Evolutionary conservation across 2,113 vertebrate species (phyloP).

Genomic region (Columba livia): DNA sequence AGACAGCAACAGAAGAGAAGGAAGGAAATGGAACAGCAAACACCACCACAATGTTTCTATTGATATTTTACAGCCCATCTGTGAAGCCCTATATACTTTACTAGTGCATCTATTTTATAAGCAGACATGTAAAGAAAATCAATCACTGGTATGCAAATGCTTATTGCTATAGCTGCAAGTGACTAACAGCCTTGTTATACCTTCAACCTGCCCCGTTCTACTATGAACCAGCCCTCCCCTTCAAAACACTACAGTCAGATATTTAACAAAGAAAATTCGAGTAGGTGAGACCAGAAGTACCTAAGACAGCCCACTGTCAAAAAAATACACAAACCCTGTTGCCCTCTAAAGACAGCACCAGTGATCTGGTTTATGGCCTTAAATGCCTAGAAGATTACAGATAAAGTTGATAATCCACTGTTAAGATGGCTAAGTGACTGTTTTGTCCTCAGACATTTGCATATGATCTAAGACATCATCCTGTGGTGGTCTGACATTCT

Average conservation of each 20-base stretch:
- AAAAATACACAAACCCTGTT: neutral
- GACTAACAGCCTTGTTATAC: neutral
- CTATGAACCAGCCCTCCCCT: neutral
- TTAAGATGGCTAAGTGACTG: neutral
- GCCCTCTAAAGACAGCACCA: neutral
- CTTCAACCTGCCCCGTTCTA: neutral
- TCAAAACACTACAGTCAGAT: neutral
- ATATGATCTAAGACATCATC: neutral
- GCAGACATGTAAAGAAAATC: neutral
- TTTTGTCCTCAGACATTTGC: neutral
- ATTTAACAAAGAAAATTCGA: neutral
- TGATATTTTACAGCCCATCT: conserved; percentile 2
- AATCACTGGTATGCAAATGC: neutral
- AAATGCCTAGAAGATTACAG: neutral
- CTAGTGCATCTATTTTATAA: neutral
- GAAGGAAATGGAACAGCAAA: conserved; percentile 15
- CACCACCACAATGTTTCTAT: neutral
- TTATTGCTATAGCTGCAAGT: neutral
- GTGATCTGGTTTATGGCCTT: neutral
- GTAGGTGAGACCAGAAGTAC: neutral
- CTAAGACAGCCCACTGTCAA: neutral
- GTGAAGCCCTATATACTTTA: neutral
- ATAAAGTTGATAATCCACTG: neutral
- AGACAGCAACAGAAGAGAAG: neutral
- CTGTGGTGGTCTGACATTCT: neutral